These are phyloP conservation scores for Pogona vitticeps DNA, from an alignment of 2,113 vertebrate genomes.

Conservation along the genomic window DNA sequence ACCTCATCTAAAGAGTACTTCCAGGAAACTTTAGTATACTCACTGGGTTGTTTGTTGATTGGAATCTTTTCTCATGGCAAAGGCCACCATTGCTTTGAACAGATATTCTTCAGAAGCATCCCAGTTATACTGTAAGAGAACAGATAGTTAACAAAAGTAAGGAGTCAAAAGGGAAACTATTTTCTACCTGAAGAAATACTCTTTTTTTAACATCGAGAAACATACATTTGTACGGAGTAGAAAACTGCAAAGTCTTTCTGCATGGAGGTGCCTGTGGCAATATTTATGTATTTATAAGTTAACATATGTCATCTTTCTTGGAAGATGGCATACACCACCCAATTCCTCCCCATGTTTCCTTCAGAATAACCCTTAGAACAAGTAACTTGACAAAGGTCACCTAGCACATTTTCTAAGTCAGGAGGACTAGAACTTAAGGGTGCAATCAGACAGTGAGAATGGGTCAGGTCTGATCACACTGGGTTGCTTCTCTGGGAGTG, in stretches of 20 bases:
- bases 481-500: too few relatives aligned
- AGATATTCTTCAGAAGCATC: constrained; percentile 88
- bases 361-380: not conserved
- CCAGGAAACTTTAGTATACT: constrained; percentile 63
- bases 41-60: constrained; percentile 78
- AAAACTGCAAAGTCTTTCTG: not conserved
- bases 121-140: constrained; percentile 88
- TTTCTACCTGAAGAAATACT: not conserved
- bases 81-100: constrained; percentile 90
- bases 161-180: not conserved
- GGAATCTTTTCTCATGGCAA: constrained; percentile 84
- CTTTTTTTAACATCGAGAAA: not conserved
- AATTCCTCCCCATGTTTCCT: not conserved
- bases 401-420: too few relatives aligned
- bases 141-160: not conserved
- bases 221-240: not conserved
- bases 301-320: too few relatives aligned
- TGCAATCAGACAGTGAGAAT: too few relatives aligned
- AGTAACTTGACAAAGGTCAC: too few relatives aligned
- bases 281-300: too few relatives aligned
- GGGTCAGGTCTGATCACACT: too few relatives aligned
- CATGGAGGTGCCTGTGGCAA: not conserved
- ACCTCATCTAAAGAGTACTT: constrained; percentile 4
- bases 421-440: too few relatives aligned
- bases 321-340: too few relatives aligned